Percentiles rank a stretch among this genome's conserved stretches.
These are phyloP conservation scores for Pseudobourletiella spinata DNA, from an alignment of 1,140 invertebrate species.

Conservation along the genomic window DNA sequence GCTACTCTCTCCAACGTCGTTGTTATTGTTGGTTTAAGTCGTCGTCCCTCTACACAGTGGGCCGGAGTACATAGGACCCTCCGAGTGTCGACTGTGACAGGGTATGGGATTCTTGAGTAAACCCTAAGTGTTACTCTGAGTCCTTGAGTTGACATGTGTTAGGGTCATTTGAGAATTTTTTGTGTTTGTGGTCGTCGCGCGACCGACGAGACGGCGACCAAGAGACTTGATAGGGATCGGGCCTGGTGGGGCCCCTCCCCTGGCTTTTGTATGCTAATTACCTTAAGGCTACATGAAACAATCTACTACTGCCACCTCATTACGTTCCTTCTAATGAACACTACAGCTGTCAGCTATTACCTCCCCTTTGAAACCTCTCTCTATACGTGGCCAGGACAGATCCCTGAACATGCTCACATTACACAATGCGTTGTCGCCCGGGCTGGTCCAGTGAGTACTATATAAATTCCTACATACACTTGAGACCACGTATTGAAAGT, in stretches of 20 bases:
- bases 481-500: no score
- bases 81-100: background rate
- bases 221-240: constrained; percentile 33
- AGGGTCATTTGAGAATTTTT: constrained; percentile 19
- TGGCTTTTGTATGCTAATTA: constrained; percentile 35
- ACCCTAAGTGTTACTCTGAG: constrained; percentile 11
- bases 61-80: no score
- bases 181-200: constrained; percentile 20
- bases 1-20: no score
- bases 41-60: no score
- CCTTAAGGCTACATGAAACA: constrained; percentile 32
- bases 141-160: constrained; percentile 23
- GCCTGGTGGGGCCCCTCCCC: constrained; percentile 24
- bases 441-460: no score
- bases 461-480: no score
- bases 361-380: constrained; percentile 16
- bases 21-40: no score
- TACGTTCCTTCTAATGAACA: constrained; percentile 33
- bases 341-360: constrained; percentile 32
- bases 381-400: no score
- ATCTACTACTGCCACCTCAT: constrained; percentile 34
- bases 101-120: background rate
- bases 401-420: no score
- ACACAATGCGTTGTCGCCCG: no score
- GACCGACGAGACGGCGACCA: constrained; percentile 34